Evolutionary conservation across 2,113 vertebrate genomes (phyloP).

Genomic region (Indri indri): DNA sequence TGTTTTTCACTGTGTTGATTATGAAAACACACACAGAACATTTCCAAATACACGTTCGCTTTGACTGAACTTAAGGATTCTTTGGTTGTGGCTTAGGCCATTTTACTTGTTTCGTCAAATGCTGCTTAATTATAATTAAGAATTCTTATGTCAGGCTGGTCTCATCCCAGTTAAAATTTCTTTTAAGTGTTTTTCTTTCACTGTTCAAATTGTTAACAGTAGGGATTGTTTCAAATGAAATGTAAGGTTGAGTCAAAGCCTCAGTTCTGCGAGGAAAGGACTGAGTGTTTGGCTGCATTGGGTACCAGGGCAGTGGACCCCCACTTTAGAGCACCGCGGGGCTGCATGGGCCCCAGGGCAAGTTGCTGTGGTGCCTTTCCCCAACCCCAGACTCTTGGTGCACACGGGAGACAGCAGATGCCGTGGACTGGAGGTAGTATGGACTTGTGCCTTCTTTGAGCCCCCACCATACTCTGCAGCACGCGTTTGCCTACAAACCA

Average conservation of each 20-base stretch:
- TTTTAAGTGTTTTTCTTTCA: background rate
- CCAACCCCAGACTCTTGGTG: background rate
- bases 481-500: background rate
- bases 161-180: background rate
- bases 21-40: background rate
- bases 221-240: background rate
- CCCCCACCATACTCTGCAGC: fast-evolving
- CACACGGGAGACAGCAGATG: background rate
- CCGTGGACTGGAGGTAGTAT: too few relatives aligned
- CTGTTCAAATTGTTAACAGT: background rate
- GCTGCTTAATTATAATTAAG: background rate
- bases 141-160: background rate
- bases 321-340: background rate
- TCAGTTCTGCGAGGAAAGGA: background rate
- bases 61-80: background rate
- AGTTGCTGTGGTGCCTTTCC: too few relatives aligned
- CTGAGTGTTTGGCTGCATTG: fast-evolving
- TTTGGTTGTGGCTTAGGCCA: background rate
- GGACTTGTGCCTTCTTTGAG: background rate
- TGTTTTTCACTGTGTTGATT: background rate
- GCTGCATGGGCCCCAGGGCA: background rate
- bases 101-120: background rate
- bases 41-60: background rate
- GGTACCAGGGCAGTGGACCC: fast-evolving
- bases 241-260: background rate